These are phyloP conservation scores for Diplazon laetatorius DNA, from an alignment of 2,888 invertebrate species.

Conservation along the genomic window DNA sequence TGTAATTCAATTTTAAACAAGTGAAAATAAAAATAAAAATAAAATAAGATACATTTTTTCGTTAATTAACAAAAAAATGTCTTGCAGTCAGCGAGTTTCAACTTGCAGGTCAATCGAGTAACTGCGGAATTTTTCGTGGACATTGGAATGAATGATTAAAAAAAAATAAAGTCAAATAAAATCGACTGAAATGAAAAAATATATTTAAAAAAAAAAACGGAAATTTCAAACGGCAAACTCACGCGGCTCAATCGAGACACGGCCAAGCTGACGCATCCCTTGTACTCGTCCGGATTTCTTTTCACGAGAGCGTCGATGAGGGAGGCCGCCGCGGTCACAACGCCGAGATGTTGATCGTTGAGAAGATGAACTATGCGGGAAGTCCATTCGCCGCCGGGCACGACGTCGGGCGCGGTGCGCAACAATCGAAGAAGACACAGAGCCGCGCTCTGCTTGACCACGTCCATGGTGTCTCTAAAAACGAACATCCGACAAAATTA, in stretches of 20 bases:
- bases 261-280: slow-evolving; percentile 98
- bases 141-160: too few relatives aligned
- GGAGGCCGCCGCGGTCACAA: slow-evolving; percentile 99
- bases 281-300: slow-evolving; percentile 99
- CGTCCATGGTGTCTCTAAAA: slow-evolving; percentile 98
- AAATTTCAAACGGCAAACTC: slow-evolving; percentile 72
- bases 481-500: background rate
- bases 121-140: too few relatives aligned
- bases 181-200: too few relatives aligned
- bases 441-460: slow-evolving; percentile 99
- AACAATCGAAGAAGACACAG: slow-evolving; percentile 96
- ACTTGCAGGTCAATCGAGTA: too few relatives aligned
- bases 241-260: slow-evolving; percentile 97
- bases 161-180: too few relatives aligned
- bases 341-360: slow-evolving; percentile 99
- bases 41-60: too few relatives aligned
- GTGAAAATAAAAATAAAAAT: too few relatives aligned
- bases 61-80: too few relatives aligned
- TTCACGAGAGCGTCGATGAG: slow-evolving; percentile 99
- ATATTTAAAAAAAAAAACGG: too few relatives aligned
- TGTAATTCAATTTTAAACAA: too few relatives aligned
- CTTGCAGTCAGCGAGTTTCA: too few relatives aligned
- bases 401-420: slow-evolving; percentile 97
- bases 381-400: slow-evolving; percentile 99
- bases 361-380: slow-evolving; percentile 98